Conservation (phyloP, 1,140 invertebrate species). For the Listronotus oregonensis region DNA sequence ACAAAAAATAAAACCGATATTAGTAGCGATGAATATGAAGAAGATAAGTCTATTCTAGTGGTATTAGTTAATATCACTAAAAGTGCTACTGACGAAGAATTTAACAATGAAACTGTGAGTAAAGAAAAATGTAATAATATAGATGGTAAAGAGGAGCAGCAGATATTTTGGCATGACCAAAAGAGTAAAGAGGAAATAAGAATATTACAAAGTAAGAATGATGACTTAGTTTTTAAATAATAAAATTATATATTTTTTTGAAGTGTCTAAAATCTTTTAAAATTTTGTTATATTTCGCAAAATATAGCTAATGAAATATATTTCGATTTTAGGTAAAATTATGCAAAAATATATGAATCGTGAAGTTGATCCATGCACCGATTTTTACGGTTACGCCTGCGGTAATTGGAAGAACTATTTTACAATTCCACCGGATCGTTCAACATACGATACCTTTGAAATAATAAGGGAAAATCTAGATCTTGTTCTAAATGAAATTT, state of each 20-base stretch:
- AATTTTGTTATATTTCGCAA: no score
- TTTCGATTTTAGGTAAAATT: constrained; percentile 58
- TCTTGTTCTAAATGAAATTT: constrained; percentile 68
- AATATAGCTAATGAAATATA: no score
- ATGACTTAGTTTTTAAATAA: no score
- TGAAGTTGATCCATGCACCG: constrained; percentile 79
- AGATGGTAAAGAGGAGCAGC: constrained; percentile 6
- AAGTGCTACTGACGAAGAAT: background rate
- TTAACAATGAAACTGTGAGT: background rate
- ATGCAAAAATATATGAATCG: constrained; percentile 81
- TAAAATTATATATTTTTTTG: no score
- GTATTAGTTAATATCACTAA: constrained; percentile 8
- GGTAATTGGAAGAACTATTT: constrained; percentile 84
- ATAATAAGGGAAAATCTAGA: constrained; percentile 79
- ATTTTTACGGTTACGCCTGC: constrained; percentile 91
- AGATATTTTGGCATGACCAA: constrained; percentile 30
- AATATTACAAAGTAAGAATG: constrained; percentile 49
- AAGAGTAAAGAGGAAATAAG: constrained; percentile 27
- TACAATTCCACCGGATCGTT: constrained; percentile 83
- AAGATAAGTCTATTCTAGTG: constrained; percentile 3
- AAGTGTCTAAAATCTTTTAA: no score
- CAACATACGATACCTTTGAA: constrained; percentile 82
- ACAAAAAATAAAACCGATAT: constrained; percentile 9
- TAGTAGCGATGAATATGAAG: background rate
- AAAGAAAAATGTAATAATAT: constrained; percentile 1